phyloP scores from a whole-genome alignment of 2,113 vertebrate genomes.

The Eleginops maclovinus region DNA sequence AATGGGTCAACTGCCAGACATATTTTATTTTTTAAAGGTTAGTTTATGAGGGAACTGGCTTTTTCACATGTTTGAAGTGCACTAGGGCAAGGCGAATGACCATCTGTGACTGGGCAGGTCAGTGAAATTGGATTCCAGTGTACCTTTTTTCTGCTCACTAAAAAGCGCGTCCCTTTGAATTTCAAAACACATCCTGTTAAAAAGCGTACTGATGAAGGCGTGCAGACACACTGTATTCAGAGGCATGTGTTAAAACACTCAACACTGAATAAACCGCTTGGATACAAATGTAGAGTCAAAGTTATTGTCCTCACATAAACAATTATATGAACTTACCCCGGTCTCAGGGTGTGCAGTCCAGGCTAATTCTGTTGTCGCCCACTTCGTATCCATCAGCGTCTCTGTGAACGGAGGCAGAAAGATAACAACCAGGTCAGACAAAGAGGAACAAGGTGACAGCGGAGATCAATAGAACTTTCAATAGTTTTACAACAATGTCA shows the following conservation, averaged over 20 bases:
- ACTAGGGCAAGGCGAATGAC: conserved; percentile 11
- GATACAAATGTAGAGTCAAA: not conserved
- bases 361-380: conserved; percentile 96
- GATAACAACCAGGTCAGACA: conserved; percentile 59
- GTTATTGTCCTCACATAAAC: not conserved
- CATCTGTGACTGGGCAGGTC: conserved; percentile 49
- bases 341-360: conserved; percentile 97
- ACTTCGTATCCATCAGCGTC: conserved; percentile 98
- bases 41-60: conserved; percentile 23
- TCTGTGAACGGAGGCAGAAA: conserved; percentile 83
- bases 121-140: conserved; percentile 50
- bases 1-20: conserved; percentile 56
- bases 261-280: not conserved
- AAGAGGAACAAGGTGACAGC: conserved; percentile 23
- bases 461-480: conserved; percentile 52
- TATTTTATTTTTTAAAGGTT: conserved; percentile 51
- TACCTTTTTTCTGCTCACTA: conserved; percentile 45
- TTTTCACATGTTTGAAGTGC: conserved; percentile 34
- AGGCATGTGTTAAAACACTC: not conserved
- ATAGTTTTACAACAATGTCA: conserved; percentile 62
- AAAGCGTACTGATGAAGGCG: not conserved
- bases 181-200: conserved; percentile 5
- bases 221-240: not conserved
- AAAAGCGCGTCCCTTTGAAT: conserved; percentile 51
- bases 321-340: conserved; percentile 88